Conservation (phyloP, 2,797 vertebrate species). For the Malacoctenus gilli region DNA sequence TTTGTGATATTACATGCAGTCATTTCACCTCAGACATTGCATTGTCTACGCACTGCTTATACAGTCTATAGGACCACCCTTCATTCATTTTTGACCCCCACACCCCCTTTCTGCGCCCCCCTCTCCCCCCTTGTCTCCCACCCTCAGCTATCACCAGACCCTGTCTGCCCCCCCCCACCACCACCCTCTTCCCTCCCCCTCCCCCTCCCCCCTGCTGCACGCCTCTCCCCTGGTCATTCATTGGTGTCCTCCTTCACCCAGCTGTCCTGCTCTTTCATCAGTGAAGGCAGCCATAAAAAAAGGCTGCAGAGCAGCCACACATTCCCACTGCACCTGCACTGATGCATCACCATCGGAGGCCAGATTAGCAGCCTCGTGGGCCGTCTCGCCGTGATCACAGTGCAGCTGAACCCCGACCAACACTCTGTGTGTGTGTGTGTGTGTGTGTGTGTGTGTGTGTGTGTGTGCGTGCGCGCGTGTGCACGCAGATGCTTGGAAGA, state of each 20-base stretch:
- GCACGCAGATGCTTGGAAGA: slow-evolving; percentile 81
- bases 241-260: slow-evolving; percentile 15
- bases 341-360: slow-evolving; percentile 15
- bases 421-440: background rate
- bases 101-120: background rate
- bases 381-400: slow-evolving; percentile 10
- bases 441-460: too few relatives aligned
- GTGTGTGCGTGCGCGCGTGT: too few relatives aligned
- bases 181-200: slow-evolving; percentile 36
- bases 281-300: background rate
- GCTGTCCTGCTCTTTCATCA: slow-evolving; percentile 8
- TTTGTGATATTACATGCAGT: too few relatives aligned
- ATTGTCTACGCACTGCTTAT: slow-evolving; percentile 4
- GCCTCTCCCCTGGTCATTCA: slow-evolving; percentile 28
- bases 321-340: slow-evolving; percentile 36
- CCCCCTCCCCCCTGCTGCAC: slow-evolving; percentile 6
- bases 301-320: slow-evolving; percentile 9
- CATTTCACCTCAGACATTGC: background rate
- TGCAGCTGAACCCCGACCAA: slow-evolving; percentile 36
- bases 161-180: slow-evolving; percentile 30
- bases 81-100: slow-evolving; percentile 32
- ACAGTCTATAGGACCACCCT: slow-evolving; percentile 1
- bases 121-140: slow-evolving; percentile 3
- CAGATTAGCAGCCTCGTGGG: slow-evolving; percentile 1
- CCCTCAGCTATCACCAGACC: slow-evolving; percentile 29